Evolutionary conservation across 2,888 invertebrate genomes (phyloP).

Genomic region (Scaptomyza flava): DNA sequence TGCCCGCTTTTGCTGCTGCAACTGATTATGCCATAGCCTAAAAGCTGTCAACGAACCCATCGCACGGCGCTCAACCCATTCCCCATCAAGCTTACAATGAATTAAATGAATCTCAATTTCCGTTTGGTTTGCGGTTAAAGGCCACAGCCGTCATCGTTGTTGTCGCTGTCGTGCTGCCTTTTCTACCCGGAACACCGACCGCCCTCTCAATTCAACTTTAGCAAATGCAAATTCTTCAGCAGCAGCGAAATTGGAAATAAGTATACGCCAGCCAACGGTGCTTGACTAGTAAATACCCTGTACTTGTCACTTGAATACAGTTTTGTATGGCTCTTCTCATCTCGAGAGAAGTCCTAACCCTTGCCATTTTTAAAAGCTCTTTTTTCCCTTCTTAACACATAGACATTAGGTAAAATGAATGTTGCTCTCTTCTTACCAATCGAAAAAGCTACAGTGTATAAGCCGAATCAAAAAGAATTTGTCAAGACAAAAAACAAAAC

Average conservation of each 20-base stretch:
- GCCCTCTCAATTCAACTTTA: not conserved
- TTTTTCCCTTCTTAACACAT: not conserved
- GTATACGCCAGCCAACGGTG: not conserved
- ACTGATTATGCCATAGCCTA: constrained; percentile 51
- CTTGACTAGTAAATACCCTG: not conserved
- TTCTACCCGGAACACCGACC: not conserved
- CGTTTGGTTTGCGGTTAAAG: constrained; percentile 80
- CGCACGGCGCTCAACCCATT: constrained; percentile 49
- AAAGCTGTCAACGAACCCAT: constrained; percentile 52
- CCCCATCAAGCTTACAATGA: constrained; percentile 60
- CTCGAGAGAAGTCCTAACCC: too few species aligned
- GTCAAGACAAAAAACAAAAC: not conserved
- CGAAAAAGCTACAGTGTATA: not conserved
- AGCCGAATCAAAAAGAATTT: not conserved
- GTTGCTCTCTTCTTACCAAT: not conserved
- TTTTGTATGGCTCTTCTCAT: not conserved
- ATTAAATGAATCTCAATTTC: constrained; percentile 81
- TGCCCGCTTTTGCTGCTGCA: constrained; percentile 12
- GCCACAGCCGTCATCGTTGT: constrained; percentile 60
- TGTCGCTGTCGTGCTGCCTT: constrained; percentile 1
- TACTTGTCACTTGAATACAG: not conserved
- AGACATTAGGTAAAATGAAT: not conserved
- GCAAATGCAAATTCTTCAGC: constrained; percentile 67
- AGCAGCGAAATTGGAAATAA: constrained; percentile 69
- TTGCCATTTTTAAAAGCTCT: not conserved